Base-by-base conservation (phyloP, 1,140 invertebrate species). In the Achatina immaculata region DNA sequence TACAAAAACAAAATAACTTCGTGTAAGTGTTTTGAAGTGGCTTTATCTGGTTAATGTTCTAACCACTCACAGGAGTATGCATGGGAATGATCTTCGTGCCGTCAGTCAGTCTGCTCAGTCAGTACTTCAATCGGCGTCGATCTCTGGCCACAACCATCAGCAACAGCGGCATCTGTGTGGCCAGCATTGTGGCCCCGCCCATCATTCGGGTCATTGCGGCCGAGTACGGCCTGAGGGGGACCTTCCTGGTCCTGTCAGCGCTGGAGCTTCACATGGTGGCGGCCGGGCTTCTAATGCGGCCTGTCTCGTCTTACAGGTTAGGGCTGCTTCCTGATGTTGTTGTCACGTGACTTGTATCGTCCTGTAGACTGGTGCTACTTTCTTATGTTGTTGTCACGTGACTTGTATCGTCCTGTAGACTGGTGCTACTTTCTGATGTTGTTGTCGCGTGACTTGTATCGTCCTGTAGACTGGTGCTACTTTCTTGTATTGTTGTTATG, bases 161-260 rank as follows among this genome's bases (percentile, higher is more conserved):
- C 34, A 58, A 24, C 31, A n/a, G 74, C 36, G 74, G 74, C 2
- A 34, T 19, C 1, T 62, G 74, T 43, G 74, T 76, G 9, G 48
- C 74, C 38, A 65, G 74, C 40, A 76, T 76, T 51, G 74, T 76
- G 14, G 28, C 36, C 7, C 74, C 74, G 1, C 48, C 48, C 16
- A 1, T 76, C 9, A 65, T 76, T 21, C 74, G 74, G 16, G 11
- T 34, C 74, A 42, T 76, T 0, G 40, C 24, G 1, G 38, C 28
- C 7, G 31, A 62, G 19, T 76, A 62, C 36, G 74, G 74, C 0
- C 3, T 76, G 58, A 36, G 74, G 16, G 74, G 74, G 24, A 43
- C 74, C 2, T 76, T 58, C 36, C 74, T 76, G 45, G 19, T 76
- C 11, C 74, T 76, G 34, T n/a, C 74, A 19, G 74, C 28, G 3